Percentiles rank a stretch among this genome's conserved stretches.
Evolutionary conservation across 2,888 invertebrate genomes (phyloP).

Genomic region (Ethmia dodecea): DNA sequence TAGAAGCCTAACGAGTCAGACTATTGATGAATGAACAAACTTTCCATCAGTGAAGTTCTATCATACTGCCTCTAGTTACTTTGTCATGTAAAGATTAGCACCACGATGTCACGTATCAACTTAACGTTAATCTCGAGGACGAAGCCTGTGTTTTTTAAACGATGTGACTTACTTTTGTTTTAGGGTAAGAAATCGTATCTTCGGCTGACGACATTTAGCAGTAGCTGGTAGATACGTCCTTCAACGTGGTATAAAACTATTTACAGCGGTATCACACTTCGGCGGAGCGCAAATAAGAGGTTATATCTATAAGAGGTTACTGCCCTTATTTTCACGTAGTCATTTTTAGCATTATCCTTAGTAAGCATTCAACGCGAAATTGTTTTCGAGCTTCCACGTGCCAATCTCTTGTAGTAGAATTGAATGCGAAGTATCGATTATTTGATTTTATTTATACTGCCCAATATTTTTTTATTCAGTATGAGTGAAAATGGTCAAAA

Average conservation of each 20-base stretch:
- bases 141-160: too few species aligned
- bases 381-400: constrained; percentile 42
- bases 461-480: constrained; percentile 26
- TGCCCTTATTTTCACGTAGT: constrained; percentile 40
- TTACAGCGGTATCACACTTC: constrained; percentile 1
- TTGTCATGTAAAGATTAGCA: too few species aligned
- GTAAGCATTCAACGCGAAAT: constrained; percentile 15
- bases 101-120: too few species aligned
- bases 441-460: constrained; percentile 21
- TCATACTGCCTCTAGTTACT: too few species aligned
- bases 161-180: too few species aligned
- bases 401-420: constrained; percentile 32
- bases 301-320: neutral
- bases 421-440: constrained; percentile 14
- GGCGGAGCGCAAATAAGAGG: neutral
- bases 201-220: constrained; percentile 31
- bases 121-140: too few species aligned
- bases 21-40: too few species aligned
- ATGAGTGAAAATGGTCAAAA: constrained; percentile 24
- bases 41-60: too few species aligned
- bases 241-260: constrained; percentile 30
- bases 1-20: too few species aligned
- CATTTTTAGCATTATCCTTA: constrained; percentile 58
- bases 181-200: constrained; percentile 51
- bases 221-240: constrained; percentile 29